Evolutionary conservation across 2,888 invertebrate genomes (phyloP).

Genomic region (Cheilosia variabilis): DNA sequence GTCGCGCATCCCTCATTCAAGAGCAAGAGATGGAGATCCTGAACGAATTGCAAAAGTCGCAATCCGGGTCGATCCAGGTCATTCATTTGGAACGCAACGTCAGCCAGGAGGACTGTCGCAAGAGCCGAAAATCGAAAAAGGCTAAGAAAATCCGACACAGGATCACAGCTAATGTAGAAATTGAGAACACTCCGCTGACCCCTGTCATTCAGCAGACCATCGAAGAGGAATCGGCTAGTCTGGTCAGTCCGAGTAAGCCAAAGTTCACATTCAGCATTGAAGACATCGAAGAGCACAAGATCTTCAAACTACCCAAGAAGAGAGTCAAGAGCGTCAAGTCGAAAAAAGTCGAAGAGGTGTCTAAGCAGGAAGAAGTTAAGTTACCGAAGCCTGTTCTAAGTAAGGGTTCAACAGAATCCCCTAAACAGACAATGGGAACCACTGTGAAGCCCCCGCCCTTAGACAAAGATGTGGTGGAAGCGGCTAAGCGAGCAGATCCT

Average conservation of each 20-base stretch:
- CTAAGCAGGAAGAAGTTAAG: neutral
- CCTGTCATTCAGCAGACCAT: constrained; percentile 71
- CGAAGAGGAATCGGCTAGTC: constrained; percentile 70
- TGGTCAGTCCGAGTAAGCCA: constrained; percentile 77
- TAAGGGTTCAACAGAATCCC: neutral
- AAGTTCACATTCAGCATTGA: constrained; percentile 83
- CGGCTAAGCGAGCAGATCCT: constrained; percentile 38
- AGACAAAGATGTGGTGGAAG: constrained; percentile 7
- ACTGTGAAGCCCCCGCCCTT: neutral
- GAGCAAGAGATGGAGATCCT: constrained; percentile 84
- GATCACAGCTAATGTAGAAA: constrained; percentile 81
- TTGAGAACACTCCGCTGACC: constrained; percentile 79
- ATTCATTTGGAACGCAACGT: constrained; percentile 81
- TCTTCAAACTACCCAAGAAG: constrained; percentile 83
- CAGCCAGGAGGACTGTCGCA: constrained; percentile 80
- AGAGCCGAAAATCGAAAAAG: constrained; percentile 79
- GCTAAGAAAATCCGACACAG: constrained; percentile 81
- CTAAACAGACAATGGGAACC: neutral
- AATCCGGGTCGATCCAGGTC: constrained; percentile 81
- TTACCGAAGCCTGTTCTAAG: neutral
- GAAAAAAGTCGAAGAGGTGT: constrained; percentile 32
- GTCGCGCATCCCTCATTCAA: constrained; percentile 85
- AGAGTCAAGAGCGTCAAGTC: constrained; percentile 77
- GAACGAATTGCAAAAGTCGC: constrained; percentile 82
- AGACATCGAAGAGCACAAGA: constrained; percentile 82